Percentiles rank a stretch among this genome's conserved stretches.
Conservation (phyloP, 2,113 vertebrate genomes). For the Eleginops maclovinus region DNA sequence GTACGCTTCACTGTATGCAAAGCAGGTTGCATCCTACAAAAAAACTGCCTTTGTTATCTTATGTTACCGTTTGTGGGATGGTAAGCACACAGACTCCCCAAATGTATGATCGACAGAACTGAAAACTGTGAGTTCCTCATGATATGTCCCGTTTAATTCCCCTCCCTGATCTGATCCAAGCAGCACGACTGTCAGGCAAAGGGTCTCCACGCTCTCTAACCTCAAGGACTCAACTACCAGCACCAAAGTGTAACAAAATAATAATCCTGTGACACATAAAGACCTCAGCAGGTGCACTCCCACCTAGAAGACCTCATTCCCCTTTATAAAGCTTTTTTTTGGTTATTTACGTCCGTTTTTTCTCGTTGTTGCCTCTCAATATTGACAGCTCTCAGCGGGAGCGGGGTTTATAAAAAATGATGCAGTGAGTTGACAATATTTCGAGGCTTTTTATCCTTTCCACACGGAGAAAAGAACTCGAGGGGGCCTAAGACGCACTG, state of each 20-base stretch:
- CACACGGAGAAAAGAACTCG: slow-evolving; percentile 17
- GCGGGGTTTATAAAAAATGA: slow-evolving; percentile 14
- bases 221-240: slow-evolving; percentile 8
- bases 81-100: no score
- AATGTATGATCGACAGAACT: no score
- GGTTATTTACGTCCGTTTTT: slow-evolving; percentile 23
- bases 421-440: slow-evolving; percentile 43
- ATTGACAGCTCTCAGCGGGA: slow-evolving; percentile 40
- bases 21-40: no score
- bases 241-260: slow-evolving; percentile 13
- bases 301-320: slow-evolving; percentile 53
- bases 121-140: no score
- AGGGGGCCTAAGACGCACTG: slow-evolving; percentile 66
- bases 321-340: slow-evolving; percentile 63
- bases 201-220: slow-evolving; percentile 7
- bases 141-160: no score
- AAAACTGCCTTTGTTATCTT: no score
- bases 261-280: slow-evolving; percentile 27
- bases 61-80: no score
- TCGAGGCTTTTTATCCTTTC: slow-evolving; percentile 25
- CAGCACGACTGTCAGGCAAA: slow-evolving; percentile 12
- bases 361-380: slow-evolving; percentile 29
- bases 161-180: background rate
- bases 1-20: no score
- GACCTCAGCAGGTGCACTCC: slow-evolving; percentile 35